Conservation (phyloP, 2,888 invertebrate genomes). For the Scaptomyza parva region DNA sequence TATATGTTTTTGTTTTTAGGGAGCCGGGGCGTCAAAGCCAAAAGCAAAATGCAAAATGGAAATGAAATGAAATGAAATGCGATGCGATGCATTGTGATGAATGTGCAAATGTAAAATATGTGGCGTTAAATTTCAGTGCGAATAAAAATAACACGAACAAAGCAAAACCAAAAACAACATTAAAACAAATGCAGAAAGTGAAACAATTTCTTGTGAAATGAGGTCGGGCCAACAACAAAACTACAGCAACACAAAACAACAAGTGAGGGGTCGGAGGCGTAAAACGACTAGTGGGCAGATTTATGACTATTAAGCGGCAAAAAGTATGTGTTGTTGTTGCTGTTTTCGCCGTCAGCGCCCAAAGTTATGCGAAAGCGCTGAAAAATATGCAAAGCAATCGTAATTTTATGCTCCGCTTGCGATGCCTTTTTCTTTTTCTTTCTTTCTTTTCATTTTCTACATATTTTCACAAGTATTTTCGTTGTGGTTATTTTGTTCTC, state of each 20-base stretch:
- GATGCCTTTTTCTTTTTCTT: constrained; percentile 10
- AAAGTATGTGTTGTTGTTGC: constrained; percentile 78
- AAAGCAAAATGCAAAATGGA: constrained; percentile 62
- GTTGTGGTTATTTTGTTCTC: not conserved
- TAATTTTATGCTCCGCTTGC: constrained; percentile 67
- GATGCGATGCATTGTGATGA: constrained; percentile 74
- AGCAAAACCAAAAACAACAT: too few species aligned
- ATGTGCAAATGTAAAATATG: constrained; percentile 74
- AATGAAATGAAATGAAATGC: constrained; percentile 54
- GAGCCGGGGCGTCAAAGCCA: constrained; percentile 34
- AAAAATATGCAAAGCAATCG: constrained; percentile 76
- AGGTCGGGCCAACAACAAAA: constrained; percentile 50
- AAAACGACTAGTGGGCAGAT: constrained; percentile 55
- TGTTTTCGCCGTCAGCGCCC: constrained; percentile 51
- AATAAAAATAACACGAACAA: constrained; percentile 51
- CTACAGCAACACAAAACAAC: constrained; percentile 33
- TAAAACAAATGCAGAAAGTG: constrained; percentile 8
- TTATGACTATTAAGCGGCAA: constrained; percentile 78
- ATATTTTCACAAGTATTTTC: constrained; percentile 8
- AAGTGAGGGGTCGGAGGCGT: too few species aligned
- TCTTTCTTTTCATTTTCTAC: not conserved
- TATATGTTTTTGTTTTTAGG: constrained; percentile 36
- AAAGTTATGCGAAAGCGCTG: constrained; percentile 75
- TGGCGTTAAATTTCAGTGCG: constrained; percentile 75
- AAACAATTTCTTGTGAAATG: constrained; percentile 54